These are phyloP conservation scores for Eupithecia insigniata DNA, from an alignment of 2,888 invertebrate species.

Conservation along the genomic window DNA sequence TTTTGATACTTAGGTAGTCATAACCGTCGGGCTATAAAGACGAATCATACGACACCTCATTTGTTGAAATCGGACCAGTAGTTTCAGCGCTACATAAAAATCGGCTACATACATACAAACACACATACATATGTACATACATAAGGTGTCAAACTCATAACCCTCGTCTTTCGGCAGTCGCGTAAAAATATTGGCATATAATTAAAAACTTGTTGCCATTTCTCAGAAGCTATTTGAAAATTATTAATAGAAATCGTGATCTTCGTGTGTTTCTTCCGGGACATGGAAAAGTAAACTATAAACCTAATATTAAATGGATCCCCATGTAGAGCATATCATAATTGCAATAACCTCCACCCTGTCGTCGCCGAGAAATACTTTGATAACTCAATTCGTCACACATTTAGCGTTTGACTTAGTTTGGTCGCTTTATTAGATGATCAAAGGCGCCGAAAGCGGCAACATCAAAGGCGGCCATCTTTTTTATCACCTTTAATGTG, in stretches of 20 bases:
- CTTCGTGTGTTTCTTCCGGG: background rate
- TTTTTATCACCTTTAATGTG: constrained; percentile 46
- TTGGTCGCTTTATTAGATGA: constrained; percentile 80
- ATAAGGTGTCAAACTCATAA: too few species aligned
- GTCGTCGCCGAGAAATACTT: constrained; percentile 73
- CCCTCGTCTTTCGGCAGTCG: too few species aligned
- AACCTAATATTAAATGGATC: constrained; percentile 15
- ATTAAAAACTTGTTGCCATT: background rate
- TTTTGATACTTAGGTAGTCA: too few species aligned
- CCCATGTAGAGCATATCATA: constrained; percentile 44
- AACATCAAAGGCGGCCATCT: constrained; percentile 69
- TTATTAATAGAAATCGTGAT: too few species aligned
- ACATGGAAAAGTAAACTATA: background rate
- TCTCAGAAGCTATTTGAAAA: background rate
- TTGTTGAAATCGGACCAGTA: too few species aligned
- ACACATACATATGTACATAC: too few species aligned
- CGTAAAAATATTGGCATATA: too few species aligned
- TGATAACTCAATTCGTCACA: constrained; percentile 82
- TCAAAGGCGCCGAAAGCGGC: constrained; percentile 77
- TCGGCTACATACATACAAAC: too few species aligned
- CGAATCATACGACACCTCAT: too few species aligned
- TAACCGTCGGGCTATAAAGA: too few species aligned
- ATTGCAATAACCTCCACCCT: constrained; percentile 58
- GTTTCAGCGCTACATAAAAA: too few species aligned
- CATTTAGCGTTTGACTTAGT: constrained; percentile 81